phyloP scores from a whole-genome alignment of 2,797 vertebrate species.

The Eidolon dupreanum region DNA sequence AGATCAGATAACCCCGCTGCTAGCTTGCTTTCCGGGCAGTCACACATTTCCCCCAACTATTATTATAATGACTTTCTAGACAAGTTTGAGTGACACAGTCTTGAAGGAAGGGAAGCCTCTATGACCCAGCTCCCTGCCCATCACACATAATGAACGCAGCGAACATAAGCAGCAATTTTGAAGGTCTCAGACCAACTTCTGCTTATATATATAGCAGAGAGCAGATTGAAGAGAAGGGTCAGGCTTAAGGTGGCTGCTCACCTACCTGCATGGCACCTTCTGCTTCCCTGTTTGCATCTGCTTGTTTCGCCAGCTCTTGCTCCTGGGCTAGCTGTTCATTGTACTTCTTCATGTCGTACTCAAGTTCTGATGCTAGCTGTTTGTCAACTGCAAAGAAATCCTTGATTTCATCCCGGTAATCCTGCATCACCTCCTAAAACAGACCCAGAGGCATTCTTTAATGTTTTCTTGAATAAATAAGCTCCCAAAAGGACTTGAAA shows the following conservation, averaged over 20 bases:
- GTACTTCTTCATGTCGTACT: slow-evolving; percentile 93
- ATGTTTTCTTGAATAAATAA: neutral
- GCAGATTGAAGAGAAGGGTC: accelerated
- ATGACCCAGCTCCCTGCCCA: neutral
- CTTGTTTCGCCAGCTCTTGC: slow-evolving; percentile 79
- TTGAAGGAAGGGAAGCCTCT: neutral
- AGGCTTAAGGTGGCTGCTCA: neutral
- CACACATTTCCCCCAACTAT: accelerated
- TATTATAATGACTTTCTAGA: neutral
- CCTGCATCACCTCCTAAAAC: slow-evolving; percentile 91
- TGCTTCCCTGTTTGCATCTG: neutral
- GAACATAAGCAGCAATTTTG: neutral
- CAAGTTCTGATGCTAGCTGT: slow-evolving; percentile 94
- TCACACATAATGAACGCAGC: accelerated
- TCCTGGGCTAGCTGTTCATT: slow-evolving; percentile 87
- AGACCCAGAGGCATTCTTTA: slow-evolving; percentile 5
- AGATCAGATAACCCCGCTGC: neutral
- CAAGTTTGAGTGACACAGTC: too few relatives aligned
- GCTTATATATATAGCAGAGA: too few relatives aligned
- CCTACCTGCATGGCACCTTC: slow-evolving; percentile 48
- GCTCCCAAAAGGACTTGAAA: neutral
- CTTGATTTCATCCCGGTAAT: slow-evolving; percentile 93
- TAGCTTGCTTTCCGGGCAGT: neutral
- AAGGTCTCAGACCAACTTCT: neutral
- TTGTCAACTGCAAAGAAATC: slow-evolving; percentile 94